Base-by-base conservation (phyloP, 2,113 vertebrate species). In the Cyphomyrus discorhynchus region DNA sequence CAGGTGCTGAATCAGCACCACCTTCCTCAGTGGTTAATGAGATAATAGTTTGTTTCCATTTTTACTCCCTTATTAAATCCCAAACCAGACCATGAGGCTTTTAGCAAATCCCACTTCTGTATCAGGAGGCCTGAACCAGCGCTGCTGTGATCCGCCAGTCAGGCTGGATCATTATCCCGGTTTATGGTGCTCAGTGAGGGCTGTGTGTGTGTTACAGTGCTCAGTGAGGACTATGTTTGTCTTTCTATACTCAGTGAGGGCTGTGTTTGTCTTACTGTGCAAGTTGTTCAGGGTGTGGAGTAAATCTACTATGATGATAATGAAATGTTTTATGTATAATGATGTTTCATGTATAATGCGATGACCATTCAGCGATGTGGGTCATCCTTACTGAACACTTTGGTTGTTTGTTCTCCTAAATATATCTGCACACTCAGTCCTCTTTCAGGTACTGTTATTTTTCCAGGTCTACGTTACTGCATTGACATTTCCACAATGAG, bases 21-120 rank as follows among this genome's bases (percentile, higher is more conserved):
- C 86, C 90, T 47, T 90, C 89, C 89, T 88, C 88, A 90, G 90
- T 88, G 77, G 89, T 92, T 90, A 91, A 93, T 93, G 90, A 92
- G 89, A 90, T 86, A 90, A 90, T 89, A 89, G 89, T 90, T 93
- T 92, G 89, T 91, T 92, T 90, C 84, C 62, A 90, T 92, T 90
- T 92, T 91, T 82, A 91, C 47, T 56, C 82, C 50, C 88, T 89
- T 90, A 90, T 90, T 92, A 91, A 92, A 90, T 49, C 90, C 47
- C 31, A 87, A 45, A 52, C 87, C 85, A 89, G 85, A 90, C 53
- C 42, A 9, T n/a, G 49, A 90, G 90, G 90, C 88, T 87, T 83
- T 90, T n/a, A 88, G 88, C 58, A 92, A 89, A 86, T 80, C 70
- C 45, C 49, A 13, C 82, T 90, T 90, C 58, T 89, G 90, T 92